These are phyloP conservation scores for Melieria crassipennis DNA, from an alignment of 2,888 invertebrate genomes.

Conservation along the genomic window DNA sequence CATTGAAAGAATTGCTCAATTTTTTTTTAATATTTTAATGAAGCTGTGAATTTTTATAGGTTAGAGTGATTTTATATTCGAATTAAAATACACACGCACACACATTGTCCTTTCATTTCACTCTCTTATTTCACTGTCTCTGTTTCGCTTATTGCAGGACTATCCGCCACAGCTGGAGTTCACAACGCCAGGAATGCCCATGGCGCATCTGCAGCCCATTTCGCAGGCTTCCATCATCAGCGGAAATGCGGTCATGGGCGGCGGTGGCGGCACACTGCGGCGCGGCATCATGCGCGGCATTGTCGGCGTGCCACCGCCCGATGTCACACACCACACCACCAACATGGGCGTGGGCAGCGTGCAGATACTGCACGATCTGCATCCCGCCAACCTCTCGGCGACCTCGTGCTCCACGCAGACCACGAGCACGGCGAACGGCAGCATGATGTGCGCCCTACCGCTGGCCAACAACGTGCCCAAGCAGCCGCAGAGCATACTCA, in stretches of 20 bases:
- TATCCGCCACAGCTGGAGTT: slow-evolving; percentile 65
- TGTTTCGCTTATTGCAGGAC: slow-evolving; percentile 53
- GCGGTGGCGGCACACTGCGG: slow-evolving; percentile 58
- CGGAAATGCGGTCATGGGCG: slow-evolving; percentile 45
- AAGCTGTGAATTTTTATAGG: neutral
- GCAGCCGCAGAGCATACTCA: slow-evolving; percentile 73
- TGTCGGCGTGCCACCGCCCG: slow-evolving; percentile 63
- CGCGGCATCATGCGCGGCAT: slow-evolving; percentile 63
- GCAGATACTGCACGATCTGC: slow-evolving; percentile 58
- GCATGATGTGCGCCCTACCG: slow-evolving; percentile 57
- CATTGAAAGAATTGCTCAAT: too few relatives aligned
- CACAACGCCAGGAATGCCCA: slow-evolving; percentile 57
- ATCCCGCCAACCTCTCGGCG: slow-evolving; percentile 60
- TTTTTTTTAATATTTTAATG: too few relatives aligned
- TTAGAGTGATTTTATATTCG: too few relatives aligned
- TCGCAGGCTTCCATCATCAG: slow-evolving; percentile 58
- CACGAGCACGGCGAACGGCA: slow-evolving; percentile 60
- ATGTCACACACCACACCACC: slow-evolving; percentile 65
- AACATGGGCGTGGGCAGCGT: slow-evolving; percentile 43
- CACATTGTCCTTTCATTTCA: too few relatives aligned
- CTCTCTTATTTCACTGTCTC: too few relatives aligned
- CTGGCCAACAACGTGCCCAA: slow-evolving; percentile 59
- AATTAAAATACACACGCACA: too few relatives aligned
- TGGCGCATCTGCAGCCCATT: slow-evolving; percentile 60
- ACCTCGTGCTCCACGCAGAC: slow-evolving; percentile 60